Conservation (phyloP, 1,140 invertebrate species). For the Eubasilissa regina region DNA sequence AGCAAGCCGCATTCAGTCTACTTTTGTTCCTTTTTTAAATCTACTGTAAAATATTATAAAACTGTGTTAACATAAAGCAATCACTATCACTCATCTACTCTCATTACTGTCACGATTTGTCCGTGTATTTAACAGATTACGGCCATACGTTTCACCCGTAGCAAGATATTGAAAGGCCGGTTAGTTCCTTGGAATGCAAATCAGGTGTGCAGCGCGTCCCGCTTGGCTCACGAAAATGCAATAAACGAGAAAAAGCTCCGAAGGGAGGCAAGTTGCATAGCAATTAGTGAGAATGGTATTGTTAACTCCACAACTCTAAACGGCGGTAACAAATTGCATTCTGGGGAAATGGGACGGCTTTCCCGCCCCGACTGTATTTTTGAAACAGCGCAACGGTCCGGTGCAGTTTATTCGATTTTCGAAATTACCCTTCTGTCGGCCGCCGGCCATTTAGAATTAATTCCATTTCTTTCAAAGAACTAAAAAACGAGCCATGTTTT, state of each 20-base stretch:
- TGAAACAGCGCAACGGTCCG: neutral
- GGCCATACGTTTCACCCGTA: too few species aligned
- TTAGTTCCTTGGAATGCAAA: constrained; percentile 28
- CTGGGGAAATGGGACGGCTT: constrained; percentile 11
- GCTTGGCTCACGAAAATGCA: constrained; percentile 15
- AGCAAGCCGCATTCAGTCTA: too few species aligned
- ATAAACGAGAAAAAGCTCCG: constrained; percentile 31
- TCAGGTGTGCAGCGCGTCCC: constrained; percentile 3
- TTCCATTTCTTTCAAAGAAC: neutral
- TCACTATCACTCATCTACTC: too few species aligned
- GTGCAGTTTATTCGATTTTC: constrained; percentile 38
- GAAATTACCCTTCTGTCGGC: constrained; percentile 7
- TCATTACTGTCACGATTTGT: too few species aligned
- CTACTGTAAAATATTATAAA: too few species aligned
- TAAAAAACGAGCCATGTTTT: neutral
- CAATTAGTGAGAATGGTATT: constrained; percentile 48
- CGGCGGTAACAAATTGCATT: constrained; percentile 48
- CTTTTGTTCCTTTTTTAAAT: too few species aligned
- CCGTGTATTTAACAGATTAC: too few species aligned
- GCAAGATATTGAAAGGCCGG: too few species aligned
- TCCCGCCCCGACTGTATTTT: constrained; percentile 25
- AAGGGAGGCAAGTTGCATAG: constrained; percentile 36
- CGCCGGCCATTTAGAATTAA: neutral
- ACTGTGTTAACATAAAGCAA: too few species aligned
- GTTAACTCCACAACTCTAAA: constrained; percentile 47